phyloP scores from a whole-genome alignment of 2,797 vertebrate genomes.

The Heliangelus exortis region DNA sequence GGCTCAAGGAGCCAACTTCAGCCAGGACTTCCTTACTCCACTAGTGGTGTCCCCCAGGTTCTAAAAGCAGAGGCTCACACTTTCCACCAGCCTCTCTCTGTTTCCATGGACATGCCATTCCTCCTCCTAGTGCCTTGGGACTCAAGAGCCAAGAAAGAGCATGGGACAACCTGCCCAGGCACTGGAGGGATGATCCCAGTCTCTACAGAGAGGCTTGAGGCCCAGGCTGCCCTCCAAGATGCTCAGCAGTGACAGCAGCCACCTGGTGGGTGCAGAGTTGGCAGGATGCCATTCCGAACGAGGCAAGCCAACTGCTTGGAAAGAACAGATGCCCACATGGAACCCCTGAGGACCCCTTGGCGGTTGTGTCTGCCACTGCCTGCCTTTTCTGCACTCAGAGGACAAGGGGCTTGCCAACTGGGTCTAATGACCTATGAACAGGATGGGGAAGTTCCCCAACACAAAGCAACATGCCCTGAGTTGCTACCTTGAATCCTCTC shows the following conservation, averaged over 20 bases:
- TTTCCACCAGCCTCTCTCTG: neutral
- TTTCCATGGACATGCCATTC: neutral
- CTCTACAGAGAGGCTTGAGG: neutral
- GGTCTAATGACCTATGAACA: neutral
- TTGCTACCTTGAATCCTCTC: neutral
- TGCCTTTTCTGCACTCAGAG: neutral
- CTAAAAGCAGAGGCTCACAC: neutral
- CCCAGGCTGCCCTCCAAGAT: neutral
- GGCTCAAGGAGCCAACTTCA: neutral
- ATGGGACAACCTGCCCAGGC: neutral
- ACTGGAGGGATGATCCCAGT: neutral
- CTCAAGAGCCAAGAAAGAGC: slow-evolving; percentile 35
- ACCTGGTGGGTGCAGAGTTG: neutral
- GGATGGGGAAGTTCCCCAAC: neutral
- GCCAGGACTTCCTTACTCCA: neutral
- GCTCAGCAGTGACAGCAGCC: neutral
- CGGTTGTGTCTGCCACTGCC: neutral
- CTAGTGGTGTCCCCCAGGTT: neutral
- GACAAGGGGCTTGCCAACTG: neutral
- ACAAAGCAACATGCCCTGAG: neutral
- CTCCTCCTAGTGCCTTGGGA: neutral
- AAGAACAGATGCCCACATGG: neutral
- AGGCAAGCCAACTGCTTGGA: neutral
- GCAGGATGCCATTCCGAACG: neutral
- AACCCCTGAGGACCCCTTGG: neutral